These are phyloP conservation scores for Styela clava DNA, from an alignment of 23 tunicate species.

Conservation along the genomic window DNA sequence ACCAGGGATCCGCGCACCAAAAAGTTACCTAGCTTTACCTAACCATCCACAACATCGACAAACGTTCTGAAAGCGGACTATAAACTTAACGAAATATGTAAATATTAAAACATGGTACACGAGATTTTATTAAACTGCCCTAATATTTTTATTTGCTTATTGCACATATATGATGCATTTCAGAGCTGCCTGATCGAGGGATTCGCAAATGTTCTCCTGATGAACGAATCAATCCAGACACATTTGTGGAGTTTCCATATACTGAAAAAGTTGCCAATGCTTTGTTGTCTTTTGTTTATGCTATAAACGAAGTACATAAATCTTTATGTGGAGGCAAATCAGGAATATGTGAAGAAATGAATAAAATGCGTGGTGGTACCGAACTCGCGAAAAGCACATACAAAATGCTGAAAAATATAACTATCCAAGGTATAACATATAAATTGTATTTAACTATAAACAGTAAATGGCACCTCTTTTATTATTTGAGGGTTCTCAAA, in stretches of 20 bases:
- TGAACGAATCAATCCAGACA: not conserved
- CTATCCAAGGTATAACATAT: not conserved
- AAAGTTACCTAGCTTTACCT: too few relatives aligned
- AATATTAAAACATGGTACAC: too few relatives aligned
- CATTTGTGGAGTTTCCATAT: not conserved
- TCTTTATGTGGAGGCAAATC: conserved; percentile 27
- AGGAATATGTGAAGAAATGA: conserved; percentile 42
- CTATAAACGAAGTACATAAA: conserved; percentile 40
- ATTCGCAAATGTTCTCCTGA: not conserved
- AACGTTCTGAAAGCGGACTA: too few relatives aligned
- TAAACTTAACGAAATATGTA: too few relatives aligned
- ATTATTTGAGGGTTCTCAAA: too few relatives aligned
- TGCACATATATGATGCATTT: too few relatives aligned
- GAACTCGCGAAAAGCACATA: not conserved
- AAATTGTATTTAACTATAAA: too few relatives aligned
- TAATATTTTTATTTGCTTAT: too few relatives aligned
- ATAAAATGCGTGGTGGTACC: not conserved
- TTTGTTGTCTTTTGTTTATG: conserved; percentile 43
- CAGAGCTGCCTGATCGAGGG: not conserved
- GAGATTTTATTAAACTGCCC: too few relatives aligned
- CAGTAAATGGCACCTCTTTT: not conserved
- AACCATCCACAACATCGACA: too few relatives aligned
- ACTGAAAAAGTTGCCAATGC: conserved; percentile 32
- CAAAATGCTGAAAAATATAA: not conserved
- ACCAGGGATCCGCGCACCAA: too few relatives aligned